phyloP scores from a whole-genome alignment of 2,797 vertebrate genomes.

The Nyctibius grandis region DNA sequence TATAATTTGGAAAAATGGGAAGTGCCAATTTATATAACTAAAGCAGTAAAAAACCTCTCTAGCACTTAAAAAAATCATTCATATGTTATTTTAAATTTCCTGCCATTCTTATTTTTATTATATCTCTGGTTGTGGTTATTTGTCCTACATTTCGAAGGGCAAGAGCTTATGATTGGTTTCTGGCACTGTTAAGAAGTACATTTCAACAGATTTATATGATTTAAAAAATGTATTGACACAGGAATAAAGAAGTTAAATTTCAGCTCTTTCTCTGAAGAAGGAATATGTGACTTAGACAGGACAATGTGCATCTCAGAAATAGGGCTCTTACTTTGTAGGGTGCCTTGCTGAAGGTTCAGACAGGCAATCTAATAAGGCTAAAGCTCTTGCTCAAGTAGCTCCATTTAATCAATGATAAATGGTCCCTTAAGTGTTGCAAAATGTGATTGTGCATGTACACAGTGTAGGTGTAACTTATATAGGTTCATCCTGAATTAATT shows the following conservation, averaged over 20 bases:
- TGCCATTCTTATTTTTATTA: neutral
- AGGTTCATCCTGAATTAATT: neutral
- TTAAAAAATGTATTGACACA: neutral
- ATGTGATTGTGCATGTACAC: neutral
- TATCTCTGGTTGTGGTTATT: neutral
- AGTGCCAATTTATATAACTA: neutral
- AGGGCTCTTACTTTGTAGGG: neutral
- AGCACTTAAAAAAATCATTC: neutral
- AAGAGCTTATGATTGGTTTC: neutral
- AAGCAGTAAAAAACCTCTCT: constrained; percentile 33
- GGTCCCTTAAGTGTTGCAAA: neutral
- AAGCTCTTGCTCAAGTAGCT: neutral
- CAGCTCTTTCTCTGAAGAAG: neutral
- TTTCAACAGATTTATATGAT: neutral
- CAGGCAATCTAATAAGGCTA: neutral
- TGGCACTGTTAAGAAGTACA: neutral
- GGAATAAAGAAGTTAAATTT: neutral
- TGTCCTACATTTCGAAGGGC: neutral
- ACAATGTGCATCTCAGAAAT: neutral
- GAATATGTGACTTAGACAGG: neutral
- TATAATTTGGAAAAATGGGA: neutral
- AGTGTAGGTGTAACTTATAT: neutral
- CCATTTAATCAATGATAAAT: neutral
- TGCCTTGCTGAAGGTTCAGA: neutral
- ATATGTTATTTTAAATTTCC: neutral